Conservation (phyloP, 1,140 invertebrate species). For the Drosophila bipectinata region DNA sequence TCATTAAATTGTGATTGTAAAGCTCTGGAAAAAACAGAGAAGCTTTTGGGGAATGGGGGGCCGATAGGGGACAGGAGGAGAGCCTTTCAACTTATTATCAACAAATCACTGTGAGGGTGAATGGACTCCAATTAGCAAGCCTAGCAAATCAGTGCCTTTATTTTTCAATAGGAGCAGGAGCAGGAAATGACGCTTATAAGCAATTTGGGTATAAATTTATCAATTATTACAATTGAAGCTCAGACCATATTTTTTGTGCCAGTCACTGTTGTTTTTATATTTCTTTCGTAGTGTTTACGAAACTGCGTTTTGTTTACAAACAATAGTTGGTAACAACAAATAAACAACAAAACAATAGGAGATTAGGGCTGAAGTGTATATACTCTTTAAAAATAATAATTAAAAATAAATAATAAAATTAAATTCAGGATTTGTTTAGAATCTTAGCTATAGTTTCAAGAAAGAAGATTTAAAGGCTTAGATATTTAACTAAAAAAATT, state of each 20-base stretch:
- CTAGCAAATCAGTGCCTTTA: neutral
- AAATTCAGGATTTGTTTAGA: too few relatives aligned
- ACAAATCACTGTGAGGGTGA: neutral
- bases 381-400: neutral
- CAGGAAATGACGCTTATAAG: neutral
- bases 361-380: neutral
- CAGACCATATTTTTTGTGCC: constrained; percentile 1
- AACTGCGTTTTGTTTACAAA: constrained; percentile 40
- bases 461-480: too few relatives aligned
- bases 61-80: neutral
- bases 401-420: too few relatives aligned
- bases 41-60: neutral
- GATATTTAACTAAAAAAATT: too few relatives aligned
- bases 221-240: neutral
- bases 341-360: constrained; percentile 15
- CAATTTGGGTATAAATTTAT: neutral
- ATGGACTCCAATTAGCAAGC: neutral
- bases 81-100: neutral
- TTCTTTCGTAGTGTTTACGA: neutral
- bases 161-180: neutral
- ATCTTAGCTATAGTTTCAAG: too few relatives aligned
- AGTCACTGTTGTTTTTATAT: constrained; percentile 9
- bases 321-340: constrained; percentile 26
- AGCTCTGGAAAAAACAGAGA: neutral
- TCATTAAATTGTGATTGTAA: neutral